Evolutionary conservation across 1,140 invertebrate genomes (phyloP).

Genomic region (Tetranychus urticae): DNA sequence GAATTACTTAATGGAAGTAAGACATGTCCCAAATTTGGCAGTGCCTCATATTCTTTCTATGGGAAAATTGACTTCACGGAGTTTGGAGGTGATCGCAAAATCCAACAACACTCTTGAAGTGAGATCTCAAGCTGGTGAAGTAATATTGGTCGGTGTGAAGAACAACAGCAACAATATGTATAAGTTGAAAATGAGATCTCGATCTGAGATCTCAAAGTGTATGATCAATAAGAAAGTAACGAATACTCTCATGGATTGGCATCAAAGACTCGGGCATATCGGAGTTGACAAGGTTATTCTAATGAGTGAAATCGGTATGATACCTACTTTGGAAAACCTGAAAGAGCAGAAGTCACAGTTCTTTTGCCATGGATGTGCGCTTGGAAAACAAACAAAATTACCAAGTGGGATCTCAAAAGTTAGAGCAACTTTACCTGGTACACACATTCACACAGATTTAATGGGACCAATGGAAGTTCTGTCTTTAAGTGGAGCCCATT

Average conservation of each 20-base stretch:
- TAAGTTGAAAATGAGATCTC: background rate
- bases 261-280: slow-evolving; percentile 1
- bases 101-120: background rate
- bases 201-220: background rate
- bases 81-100: background rate
- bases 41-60: background rate
- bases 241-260: background rate
- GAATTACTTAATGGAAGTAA: background rate
- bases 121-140: background rate
- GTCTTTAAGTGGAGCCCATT: background rate
- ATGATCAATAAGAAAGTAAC: background rate
- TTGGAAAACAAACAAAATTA: background rate
- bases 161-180: background rate
- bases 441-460: background rate
- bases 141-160: background rate
- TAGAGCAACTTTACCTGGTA: background rate
- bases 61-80: background rate
- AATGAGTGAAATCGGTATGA: background rate
- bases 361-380: background rate
- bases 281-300: background rate
- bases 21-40: background rate
- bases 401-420: background rate
- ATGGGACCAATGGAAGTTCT: background rate
- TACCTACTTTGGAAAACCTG: background rate
- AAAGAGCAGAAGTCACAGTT: background rate